phyloP scores from a whole-genome alignment of 2,797 vertebrate genomes.

The Naso thynnoides region DNA sequence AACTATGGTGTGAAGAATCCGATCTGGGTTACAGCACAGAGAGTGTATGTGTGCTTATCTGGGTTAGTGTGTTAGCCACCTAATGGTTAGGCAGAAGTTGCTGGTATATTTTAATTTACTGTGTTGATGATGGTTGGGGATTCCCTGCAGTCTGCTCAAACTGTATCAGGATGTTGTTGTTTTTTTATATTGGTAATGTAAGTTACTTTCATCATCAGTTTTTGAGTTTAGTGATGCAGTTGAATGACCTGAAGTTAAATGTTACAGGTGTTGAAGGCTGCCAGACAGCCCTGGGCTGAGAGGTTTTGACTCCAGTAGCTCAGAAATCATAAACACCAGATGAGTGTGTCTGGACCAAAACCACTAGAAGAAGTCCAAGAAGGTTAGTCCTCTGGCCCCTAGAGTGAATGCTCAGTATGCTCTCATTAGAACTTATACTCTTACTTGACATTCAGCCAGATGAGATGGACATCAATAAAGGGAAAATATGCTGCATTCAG shows the following conservation, averaged over 20 bases:
- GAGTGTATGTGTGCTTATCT: slow-evolving; percentile 33
- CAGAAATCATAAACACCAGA: slow-evolving; percentile 26
- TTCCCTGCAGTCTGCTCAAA: slow-evolving; percentile 57
- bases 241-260: slow-evolving; percentile 21
- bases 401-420: slow-evolving; percentile 12
- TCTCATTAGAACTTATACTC: not conserved
- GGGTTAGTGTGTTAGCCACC: slow-evolving; percentile 52
- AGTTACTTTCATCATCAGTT: slow-evolving; percentile 15
- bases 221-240: not conserved
- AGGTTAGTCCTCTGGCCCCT: slow-evolving; percentile 18
- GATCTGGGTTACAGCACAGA: slow-evolving; percentile 39
- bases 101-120: slow-evolving; percentile 43
- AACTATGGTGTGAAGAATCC: slow-evolving; percentile 21
- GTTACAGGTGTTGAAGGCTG: slow-evolving; percentile 21
- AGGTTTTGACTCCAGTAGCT: slow-evolving; percentile 48
- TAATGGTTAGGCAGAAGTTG: slow-evolving; percentile 34
- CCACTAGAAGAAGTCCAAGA: slow-evolving; percentile 24
- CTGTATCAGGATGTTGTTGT: slow-evolving; percentile 33
- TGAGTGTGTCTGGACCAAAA: slow-evolving; percentile 37
- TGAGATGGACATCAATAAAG: not conserved
- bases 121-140: slow-evolving; percentile 44
- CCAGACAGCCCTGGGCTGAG: slow-evolving; percentile 15
- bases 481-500: too few species aligned
- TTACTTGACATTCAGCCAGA: not conserved
- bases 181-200: not conserved